phyloP scores from a whole-genome alignment of 2,113 vertebrate genomes.

The Psammodynastes pulverulentus region DNA sequence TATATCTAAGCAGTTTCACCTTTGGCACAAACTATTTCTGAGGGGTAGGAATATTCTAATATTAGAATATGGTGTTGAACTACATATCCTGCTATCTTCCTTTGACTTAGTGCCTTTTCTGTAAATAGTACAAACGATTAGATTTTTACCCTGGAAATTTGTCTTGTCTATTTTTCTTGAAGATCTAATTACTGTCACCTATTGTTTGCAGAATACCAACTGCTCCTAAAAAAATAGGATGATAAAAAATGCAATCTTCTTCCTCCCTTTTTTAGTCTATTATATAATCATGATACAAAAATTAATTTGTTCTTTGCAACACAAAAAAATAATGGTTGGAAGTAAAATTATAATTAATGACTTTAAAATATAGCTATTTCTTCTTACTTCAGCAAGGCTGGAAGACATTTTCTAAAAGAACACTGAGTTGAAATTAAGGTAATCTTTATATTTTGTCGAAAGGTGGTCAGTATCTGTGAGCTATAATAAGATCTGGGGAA shows the following conservation, averaged over 20 bases:
- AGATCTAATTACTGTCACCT: constrained; percentile 28
- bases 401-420: background rate
- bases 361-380: constrained; percentile 12
- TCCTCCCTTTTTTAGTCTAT: constrained; percentile 32
- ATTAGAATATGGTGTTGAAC: background rate
- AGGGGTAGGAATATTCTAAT: background rate
- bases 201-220: constrained; percentile 14
- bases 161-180: constrained; percentile 34
- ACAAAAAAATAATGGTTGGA: constrained; percentile 22
- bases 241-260: constrained; percentile 25
- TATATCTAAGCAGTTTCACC: background rate
- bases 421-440: constrained; percentile 6
- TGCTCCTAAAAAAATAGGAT: constrained; percentile 6
- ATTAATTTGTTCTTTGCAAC: constrained; percentile 3
- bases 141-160: constrained; percentile 17
- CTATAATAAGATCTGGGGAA: background rate
- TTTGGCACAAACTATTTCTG: background rate
- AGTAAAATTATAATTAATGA: constrained; percentile 12
- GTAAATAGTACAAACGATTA: constrained; percentile 19
- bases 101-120: background rate
- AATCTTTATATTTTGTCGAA: constrained; percentile 21
- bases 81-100: constrained; percentile 32
- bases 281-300: constrained; percentile 27
- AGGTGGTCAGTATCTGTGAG: background rate
- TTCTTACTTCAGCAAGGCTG: background rate